These are phyloP conservation scores for Athalia rosae DNA, from an alignment of 2,888 invertebrate species.

Conservation along the genomic window DNA sequence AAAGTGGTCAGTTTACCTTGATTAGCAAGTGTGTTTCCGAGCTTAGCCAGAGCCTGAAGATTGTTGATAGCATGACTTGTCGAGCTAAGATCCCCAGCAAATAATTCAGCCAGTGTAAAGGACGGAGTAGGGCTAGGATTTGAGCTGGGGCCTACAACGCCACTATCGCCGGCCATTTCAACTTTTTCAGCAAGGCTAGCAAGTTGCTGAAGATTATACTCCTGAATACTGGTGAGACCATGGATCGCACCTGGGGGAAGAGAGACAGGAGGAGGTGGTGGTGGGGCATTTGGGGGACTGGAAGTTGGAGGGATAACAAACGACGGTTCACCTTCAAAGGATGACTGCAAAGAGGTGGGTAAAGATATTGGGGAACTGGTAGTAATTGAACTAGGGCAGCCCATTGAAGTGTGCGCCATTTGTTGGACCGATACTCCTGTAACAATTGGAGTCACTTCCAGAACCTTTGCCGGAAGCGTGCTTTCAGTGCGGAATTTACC, in stretches of 20 bases:
- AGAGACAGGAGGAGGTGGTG: conserved; percentile 69
- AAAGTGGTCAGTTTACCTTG: conserved; percentile 68
- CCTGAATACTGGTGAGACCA: conserved; percentile 84
- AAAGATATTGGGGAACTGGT: conserved; percentile 83
- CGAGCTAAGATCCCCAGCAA: conserved; percentile 82
- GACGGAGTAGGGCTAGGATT: conserved; percentile 78
- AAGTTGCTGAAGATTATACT: conserved; percentile 90
- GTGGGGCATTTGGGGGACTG: conserved; percentile 70
- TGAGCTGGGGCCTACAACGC: conserved; percentile 69
- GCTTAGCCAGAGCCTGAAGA: conserved; percentile 91
- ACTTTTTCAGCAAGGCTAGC: conserved; percentile 87
- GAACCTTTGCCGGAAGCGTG: conserved; percentile 70
- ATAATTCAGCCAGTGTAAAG: conserved; percentile 86
- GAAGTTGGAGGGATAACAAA: conserved; percentile 74
- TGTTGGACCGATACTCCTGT: conserved; percentile 75
- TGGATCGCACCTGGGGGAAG: conserved; percentile 73
- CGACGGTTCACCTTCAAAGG: conserved; percentile 84
- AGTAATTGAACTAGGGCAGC: conserved; percentile 79
- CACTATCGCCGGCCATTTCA: conserved; percentile 67
- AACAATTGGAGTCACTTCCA: conserved; percentile 74
- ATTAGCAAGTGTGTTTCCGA: conserved; percentile 79
- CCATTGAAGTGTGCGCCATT: conserved; percentile 75
- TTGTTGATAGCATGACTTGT: conserved; percentile 89
- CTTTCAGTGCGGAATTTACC: conserved; percentile 83
- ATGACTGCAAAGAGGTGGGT: conserved; percentile 83